Evolutionary conservation across 2,797 vertebrate species (phyloP).

Genomic region (Coluber constrictor): DNA sequence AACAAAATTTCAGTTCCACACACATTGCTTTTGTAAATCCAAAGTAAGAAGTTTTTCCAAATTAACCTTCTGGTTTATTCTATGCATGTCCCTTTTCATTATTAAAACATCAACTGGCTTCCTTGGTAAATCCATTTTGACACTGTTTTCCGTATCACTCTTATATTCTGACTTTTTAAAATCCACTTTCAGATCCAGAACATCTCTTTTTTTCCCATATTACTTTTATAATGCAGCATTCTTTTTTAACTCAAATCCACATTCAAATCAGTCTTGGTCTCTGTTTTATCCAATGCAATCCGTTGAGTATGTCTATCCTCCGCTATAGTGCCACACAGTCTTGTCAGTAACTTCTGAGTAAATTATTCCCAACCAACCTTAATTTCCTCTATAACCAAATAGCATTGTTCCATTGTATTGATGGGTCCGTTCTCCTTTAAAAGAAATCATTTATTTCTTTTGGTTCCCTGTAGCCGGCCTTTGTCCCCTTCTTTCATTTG

Average conservation of each 20-base stretch:
- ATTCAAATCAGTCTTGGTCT: background rate
- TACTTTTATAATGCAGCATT: background rate
- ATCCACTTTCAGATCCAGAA: too few species aligned
- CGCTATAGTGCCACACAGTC: background rate
- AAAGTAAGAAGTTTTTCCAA: background rate
- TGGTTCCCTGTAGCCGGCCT: background rate
- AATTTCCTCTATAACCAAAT: background rate
- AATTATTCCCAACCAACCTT: background rate
- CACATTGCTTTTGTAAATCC: background rate
- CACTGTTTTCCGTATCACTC: too few species aligned
- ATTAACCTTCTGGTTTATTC: background rate
- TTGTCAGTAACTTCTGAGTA: background rate
- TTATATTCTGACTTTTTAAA: too few species aligned
- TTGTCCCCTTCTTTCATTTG: background rate
- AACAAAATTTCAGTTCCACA: background rate
- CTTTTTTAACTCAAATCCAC: background rate
- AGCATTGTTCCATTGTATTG: background rate
- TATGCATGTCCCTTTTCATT: too few species aligned
- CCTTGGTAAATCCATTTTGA: too few species aligned
- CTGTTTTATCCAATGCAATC: background rate
- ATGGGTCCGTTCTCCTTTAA: background rate
- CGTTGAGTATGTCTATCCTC: background rate
- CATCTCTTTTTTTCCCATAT: too few species aligned
- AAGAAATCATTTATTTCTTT: background rate
- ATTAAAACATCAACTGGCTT: too few species aligned